Evolutionary conservation across 2,797 vertebrate species (phyloP).

Genomic region (Vespertilio murinus): DNA sequence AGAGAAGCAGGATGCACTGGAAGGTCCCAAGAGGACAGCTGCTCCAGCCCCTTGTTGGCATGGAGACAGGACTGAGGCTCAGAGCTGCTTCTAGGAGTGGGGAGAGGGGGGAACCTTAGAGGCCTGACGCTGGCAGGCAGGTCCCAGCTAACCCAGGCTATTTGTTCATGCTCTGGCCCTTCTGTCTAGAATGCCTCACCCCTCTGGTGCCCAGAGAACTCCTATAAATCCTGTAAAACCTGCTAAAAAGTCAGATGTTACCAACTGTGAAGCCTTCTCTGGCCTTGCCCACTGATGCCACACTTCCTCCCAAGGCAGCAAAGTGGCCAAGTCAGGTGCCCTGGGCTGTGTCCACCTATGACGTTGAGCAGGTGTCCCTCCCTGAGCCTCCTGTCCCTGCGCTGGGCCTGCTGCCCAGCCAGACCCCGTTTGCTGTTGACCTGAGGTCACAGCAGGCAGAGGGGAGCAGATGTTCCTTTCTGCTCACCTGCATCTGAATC

Average conservation of each 20-base stretch:
- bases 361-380: background rate
- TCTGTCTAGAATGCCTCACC: background rate
- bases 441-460: background rate
- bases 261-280: fast-evolving
- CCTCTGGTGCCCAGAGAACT: background rate
- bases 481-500: background rate
- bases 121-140: background rate
- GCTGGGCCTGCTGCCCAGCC: background rate
- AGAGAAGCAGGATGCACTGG: background rate
- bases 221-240: background rate
- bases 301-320: background rate
- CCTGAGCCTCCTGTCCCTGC: background rate
- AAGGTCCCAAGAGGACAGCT: background rate
- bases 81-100: background rate
- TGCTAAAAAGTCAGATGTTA: background rate
- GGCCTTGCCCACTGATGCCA: background rate
- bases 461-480: fast-evolving
- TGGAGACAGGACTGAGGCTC: background rate
- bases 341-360: background rate
- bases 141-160: fast-evolving
- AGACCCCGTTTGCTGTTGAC: background rate
- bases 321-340: background rate
- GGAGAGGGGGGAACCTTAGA: background rate
- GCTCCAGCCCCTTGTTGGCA: background rate
- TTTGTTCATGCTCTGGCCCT: background rate